These are phyloP conservation scores for Ganaspis brasiliensis DNA, from an alignment of 2,888 invertebrate species.

Conservation along the genomic window DNA sequence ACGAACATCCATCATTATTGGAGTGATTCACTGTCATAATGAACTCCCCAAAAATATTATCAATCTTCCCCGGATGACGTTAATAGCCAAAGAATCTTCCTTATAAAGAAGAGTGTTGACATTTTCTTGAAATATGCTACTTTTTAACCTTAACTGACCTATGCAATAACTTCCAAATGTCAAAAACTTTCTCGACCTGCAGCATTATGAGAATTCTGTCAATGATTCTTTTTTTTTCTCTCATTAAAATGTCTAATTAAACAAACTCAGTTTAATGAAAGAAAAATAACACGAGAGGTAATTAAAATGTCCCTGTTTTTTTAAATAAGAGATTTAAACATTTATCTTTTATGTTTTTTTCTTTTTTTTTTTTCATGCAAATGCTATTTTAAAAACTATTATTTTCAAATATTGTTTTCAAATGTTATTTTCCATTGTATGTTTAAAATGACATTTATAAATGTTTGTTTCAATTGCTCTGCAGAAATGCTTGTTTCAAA, in stretches of 20 bases:
- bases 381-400: too few species aligned
- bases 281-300: too few species aligned
- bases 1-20: conserved; percentile 6
- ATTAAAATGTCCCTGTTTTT: too few species aligned
- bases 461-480: neutral
- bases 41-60: conserved; percentile 8
- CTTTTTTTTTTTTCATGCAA: too few species aligned
- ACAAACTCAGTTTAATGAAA: too few species aligned
- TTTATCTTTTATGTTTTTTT: too few species aligned
- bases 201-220: conserved; percentile 1
- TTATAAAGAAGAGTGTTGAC: conserved; percentile 1
- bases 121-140: conserved; percentile 24
- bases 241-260: neutral
- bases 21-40: neutral
- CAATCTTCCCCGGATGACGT: neutral
- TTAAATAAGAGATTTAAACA: too few species aligned
- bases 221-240: neutral
- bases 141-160: conserved; percentile 12
- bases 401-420: neutral
- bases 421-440: too few species aligned
- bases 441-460: too few species aligned
- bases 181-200: conserved; percentile 2
- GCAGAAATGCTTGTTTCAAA: neutral
- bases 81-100: conserved; percentile 15
- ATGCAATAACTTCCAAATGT: conserved; percentile 2